Percentiles rank a stretch among this genome's conserved stretches.
These are phyloP conservation scores for Porites lobata DNA, from an alignment of 92 coral and sea anemone species.

Conservation along the genomic window DNA sequence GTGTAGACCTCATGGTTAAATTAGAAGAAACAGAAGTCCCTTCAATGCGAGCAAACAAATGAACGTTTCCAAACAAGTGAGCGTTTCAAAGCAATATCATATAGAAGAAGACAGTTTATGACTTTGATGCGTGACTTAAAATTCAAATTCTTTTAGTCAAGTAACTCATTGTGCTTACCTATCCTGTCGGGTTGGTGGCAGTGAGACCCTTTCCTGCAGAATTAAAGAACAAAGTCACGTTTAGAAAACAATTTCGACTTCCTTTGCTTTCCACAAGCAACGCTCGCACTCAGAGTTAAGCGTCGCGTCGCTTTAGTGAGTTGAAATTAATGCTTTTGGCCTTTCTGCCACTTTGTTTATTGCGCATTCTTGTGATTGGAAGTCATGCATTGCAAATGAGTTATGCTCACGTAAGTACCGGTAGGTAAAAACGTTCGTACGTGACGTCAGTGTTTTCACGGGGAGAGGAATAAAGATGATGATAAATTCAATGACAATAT, in stretches of 20 bases:
- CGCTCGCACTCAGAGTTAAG: neutral
- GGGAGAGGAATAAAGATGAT: neutral
- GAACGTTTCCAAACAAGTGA: neutral
- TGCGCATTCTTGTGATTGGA: slow-evolving; percentile 9
- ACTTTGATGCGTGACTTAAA: slow-evolving; percentile 29
- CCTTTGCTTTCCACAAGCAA: too few species aligned
- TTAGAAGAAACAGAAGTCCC: too few species aligned
- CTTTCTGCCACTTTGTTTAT: slow-evolving; percentile 6
- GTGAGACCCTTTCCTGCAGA: neutral
- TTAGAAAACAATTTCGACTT: neutral
- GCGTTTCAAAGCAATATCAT: slow-evolving; percentile 3
- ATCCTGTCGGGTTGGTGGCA: too few species aligned
- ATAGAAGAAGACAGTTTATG: neutral
- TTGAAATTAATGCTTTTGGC: neutral
- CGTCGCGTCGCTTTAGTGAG: slow-evolving; percentile 13
- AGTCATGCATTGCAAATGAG: slow-evolving; percentile 54
- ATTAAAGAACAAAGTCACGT: neutral
- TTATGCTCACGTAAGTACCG: neutral
- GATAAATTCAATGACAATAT: too few species aligned
- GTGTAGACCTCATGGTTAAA: too few species aligned
- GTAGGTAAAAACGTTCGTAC: neutral
- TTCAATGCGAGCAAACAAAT: neutral
- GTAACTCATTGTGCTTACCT: slow-evolving; percentile 4
- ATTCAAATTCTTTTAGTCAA: slow-evolving; percentile 26
- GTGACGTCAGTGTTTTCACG: slow-evolving; percentile 3